Evolutionary conservation across 2,113 vertebrate genomes (phyloP), one percentile per base, ranked within the genome.

Genomic region (Thamnophis sirtalis): DNA sequence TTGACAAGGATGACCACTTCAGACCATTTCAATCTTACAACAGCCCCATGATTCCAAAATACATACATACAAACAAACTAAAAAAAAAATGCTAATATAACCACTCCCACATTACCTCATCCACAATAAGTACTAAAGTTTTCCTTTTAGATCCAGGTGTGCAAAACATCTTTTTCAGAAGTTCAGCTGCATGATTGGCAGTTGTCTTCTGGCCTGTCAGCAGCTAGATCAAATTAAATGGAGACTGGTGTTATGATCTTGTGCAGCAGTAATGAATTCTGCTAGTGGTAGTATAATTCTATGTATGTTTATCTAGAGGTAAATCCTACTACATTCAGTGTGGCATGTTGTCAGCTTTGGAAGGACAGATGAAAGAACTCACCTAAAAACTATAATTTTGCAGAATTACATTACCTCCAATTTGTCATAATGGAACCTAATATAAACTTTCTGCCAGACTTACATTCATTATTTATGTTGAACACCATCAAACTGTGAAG

Each of bases 181-280:
- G 97, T 6, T 96, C 95, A 1, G 98, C 98, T 0, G 99, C 99
- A 17, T 99, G 99, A 92, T 97, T 97, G 19, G 98, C 97, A 1
- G 99, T 99, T 68, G 98, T 98, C 96, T 98, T 99, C 96, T 99
- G 98, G 93, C 98, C 98, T 0, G 98, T 99, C 95, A 99, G 96
- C 91, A 98, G 98, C 99, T 99, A 96, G 53, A 94, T 28, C 91
- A 21, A 26, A 92, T 94, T 94, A 91, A 93, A 90, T 8, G 94
- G 2, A 7, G 8, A 1, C 90, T 94, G 92, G 95, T 43, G 28
- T 86, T 33, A 21, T 24, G 0, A 1, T 38, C n/a, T 43, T 80
- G 33, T 33, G 60, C 24, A 51, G 8, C 6, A 51, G 26, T 19
- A 87, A 26, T 58, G 9, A 24, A 49, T 93, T 92, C 58, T 94